phyloP scores from a whole-genome alignment of 1,140 invertebrate genomes.

The Drosophila kikkawai region DNA sequence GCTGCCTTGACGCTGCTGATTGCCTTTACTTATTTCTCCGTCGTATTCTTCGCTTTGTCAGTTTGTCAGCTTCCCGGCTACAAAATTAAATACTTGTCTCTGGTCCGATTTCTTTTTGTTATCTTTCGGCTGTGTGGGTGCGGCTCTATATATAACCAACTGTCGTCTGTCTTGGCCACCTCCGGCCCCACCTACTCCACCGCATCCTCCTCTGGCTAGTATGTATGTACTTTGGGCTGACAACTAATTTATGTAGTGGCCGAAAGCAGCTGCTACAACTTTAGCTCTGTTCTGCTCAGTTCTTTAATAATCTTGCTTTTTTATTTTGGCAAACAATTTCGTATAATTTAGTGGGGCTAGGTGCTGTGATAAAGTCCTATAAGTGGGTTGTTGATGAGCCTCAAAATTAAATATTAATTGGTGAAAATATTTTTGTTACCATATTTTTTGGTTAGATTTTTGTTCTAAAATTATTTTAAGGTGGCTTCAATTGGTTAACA shows the following conservation, averaged over 20 bases:
- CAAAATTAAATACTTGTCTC: conserved; percentile 84
- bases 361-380: conserved; percentile 12
- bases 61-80: conserved; percentile 76
- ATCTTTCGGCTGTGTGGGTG: conserved; percentile 41
- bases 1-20: conserved; percentile 40
- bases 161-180: conserved; percentile 60
- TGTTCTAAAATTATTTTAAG: neutral
- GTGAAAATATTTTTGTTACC: conserved; percentile 16
- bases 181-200: neutral
- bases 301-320: conserved; percentile 64
- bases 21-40: conserved; percentile 44
- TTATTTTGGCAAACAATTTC: conserved; percentile 69
- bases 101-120: conserved; percentile 62
- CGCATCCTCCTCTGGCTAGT: conserved; percentile 2
- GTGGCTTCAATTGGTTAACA: too few relatives aligned
- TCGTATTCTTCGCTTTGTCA: conserved; percentile 70
- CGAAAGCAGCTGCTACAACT: conserved; percentile 67
- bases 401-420: conserved; percentile 60
- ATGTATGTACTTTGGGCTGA: conserved; percentile 51
- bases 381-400: neutral
- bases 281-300: conserved; percentile 46
- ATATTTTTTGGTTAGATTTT: neutral
- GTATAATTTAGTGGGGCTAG: conserved; percentile 64
- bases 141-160: conserved; percentile 48
- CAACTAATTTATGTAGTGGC: conserved; percentile 83